Evolutionary conservation across 2,797 vertebrate species (phyloP).

Genomic region (Pipistrellus pygmaeus): DNA sequence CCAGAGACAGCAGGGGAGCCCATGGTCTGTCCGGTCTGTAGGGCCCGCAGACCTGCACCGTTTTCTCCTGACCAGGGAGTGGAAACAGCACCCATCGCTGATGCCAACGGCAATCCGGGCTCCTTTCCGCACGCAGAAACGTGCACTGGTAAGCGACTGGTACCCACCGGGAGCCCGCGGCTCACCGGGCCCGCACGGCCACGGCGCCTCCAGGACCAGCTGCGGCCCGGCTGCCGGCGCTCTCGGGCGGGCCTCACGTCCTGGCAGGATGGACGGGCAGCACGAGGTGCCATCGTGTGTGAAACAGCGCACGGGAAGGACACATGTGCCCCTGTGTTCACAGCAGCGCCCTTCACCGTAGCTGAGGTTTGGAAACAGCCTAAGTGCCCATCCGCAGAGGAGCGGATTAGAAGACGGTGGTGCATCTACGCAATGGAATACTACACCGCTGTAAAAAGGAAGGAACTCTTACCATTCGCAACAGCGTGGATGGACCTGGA

Average conservation of each 20-base stretch:
- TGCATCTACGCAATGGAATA: too few species aligned
- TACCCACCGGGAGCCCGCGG: neutral
- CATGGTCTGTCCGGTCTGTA: neutral
- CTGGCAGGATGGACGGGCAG: too few species aligned
- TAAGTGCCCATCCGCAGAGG: too few species aligned
- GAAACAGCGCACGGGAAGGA: too few species aligned
- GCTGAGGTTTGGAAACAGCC: too few species aligned
- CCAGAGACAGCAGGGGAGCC: constrained; percentile 24
- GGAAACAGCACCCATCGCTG: neutral
- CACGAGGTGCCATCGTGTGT: too few species aligned
- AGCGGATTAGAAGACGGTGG: too few species aligned
- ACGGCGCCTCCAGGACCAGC: neutral
- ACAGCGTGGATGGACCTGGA: too few species aligned
- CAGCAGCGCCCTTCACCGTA: too few species aligned
- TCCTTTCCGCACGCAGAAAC: neutral
- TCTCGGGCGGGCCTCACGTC: neutral
- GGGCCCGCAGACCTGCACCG: neutral
- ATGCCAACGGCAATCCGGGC: neutral
- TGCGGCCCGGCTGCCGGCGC: neutral
- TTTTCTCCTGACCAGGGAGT: neutral
- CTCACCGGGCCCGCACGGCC: neutral
- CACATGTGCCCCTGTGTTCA: too few species aligned
- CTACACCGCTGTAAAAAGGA: too few species aligned
- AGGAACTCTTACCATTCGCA: too few species aligned
- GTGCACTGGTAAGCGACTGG: neutral